Evolutionary conservation across 2,888 invertebrate genomes (phyloP), one percentile per base, ranked within the genome.

Genomic region (Philopedon plagiatum): DNA sequence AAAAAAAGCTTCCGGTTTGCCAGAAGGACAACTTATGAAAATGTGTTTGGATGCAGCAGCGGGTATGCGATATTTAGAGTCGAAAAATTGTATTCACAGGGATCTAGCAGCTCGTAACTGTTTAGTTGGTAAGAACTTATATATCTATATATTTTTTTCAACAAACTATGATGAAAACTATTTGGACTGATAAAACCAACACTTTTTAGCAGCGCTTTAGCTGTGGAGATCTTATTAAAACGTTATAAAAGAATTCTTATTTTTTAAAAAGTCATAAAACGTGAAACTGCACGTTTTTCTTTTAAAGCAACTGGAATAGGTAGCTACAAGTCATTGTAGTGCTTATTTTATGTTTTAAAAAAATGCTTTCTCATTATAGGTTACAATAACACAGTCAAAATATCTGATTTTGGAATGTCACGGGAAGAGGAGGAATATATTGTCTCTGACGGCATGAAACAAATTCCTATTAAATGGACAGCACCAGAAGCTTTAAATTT

Each of bases 381-480:
- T 74, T 92, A 93, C 81, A 93, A 94, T 79, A 93, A 94, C 80
- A 92, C 91, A 64, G 97, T 98, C 3, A 98, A 98, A 88, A 98
- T 98, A 81, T 97, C 98, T 0, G 98, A 98, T 87, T 98, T 98
- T 87, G 98, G 98, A 76, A 98, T 98, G 98, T 98, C 97, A 0
- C 87, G 98, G 26, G 97, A 98, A 85, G 98, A 98, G 83, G 96
- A 97, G 84, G 97, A 97, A 84, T 98, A 98, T 81, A 96, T 95
- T 73, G 98, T 98, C 44, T 97, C 97, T 2, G 97, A 97, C 79
- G 98, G 98, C 34, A 96, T 98, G 95, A 98, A 98, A 86, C 97
- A 98, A 88, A 98, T 98, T 79, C 98, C 98, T 0, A 97, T 98
- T 73, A 98, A 98, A 86, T 98, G 98, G 98, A 98, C 98, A 0